phyloP scores from a whole-genome alignment of 2,888 invertebrate species.

The Brachynemurus nebulosus region DNA sequence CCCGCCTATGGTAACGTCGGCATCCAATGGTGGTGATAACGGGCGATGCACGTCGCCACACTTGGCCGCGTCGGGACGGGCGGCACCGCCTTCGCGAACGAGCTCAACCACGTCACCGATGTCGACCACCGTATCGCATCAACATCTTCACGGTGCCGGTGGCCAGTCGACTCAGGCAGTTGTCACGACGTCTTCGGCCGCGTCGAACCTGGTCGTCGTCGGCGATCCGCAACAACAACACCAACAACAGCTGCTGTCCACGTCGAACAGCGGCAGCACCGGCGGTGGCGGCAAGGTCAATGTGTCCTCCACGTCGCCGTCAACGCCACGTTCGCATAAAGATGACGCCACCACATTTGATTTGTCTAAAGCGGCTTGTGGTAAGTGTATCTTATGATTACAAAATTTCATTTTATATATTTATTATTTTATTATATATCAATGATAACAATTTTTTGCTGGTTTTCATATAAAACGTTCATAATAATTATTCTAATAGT shows the following conservation, averaged over 20 bases:
- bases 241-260: neutral
- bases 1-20: neutral
- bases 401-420: slow-evolving; percentile 9
- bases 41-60: slow-evolving; percentile 26
- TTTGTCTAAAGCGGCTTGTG: slow-evolving; percentile 45
- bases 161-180: too few relatives aligned
- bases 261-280: neutral
- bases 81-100: slow-evolving; percentile 23
- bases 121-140: slow-evolving; percentile 35
- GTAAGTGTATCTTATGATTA: slow-evolving; percentile 40
- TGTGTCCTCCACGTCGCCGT: neutral
- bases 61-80: slow-evolving; percentile 25
- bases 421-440: neutral
- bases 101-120: slow-evolving; percentile 37
- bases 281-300: neutral
- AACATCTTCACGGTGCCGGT: slow-evolving; percentile 48
- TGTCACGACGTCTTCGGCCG: too few relatives aligned
- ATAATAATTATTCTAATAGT: too few relatives aligned
- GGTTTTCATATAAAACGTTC: too few relatives aligned
- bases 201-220: too few relatives aligned
- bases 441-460: too few relatives aligned
- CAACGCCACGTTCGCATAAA: neutral
- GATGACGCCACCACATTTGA: slow-evolving; percentile 34
- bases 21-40: neutral
- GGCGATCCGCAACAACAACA: neutral